These are phyloP conservation scores for Sarcophaga caerulescens DNA, from an alignment of 2,888 invertebrate genomes.

Conservation along the genomic window DNA sequence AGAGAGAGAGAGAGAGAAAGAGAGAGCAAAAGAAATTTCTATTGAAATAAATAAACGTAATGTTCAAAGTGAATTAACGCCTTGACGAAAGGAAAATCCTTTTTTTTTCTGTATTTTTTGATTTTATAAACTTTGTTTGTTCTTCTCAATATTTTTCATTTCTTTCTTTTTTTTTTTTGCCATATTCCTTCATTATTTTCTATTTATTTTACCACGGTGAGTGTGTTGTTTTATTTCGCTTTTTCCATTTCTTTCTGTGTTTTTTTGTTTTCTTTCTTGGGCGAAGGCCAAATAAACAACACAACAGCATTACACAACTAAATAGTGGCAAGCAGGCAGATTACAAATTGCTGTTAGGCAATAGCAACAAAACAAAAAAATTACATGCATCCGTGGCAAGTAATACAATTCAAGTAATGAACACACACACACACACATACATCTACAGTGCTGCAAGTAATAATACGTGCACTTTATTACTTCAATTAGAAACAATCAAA, in stretches of 20 bases:
- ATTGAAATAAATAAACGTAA: constrained; percentile 65
- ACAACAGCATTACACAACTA: constrained; percentile 30
- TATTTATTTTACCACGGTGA: constrained; percentile 30
- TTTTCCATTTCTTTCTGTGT: neutral
- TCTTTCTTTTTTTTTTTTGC: neutral
- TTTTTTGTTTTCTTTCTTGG: constrained; percentile 49
- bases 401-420: too few species aligned
- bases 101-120: constrained; percentile 28
- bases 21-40: neutral
- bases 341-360: neutral
- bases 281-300: constrained; percentile 63
- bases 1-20: neutral
- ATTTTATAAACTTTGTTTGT: constrained; percentile 39
- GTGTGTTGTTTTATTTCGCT: neutral
- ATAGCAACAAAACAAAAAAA: neutral
- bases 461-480: too few species aligned
- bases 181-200: constrained; percentile 16
- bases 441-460: too few species aligned
- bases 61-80: constrained; percentile 69
- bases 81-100: constrained; percentile 68
- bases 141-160: neutral
- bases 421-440: too few species aligned
- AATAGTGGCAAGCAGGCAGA: neutral
- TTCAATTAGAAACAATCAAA: too few species aligned
- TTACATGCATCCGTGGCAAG: too few species aligned